Conservation (phyloP, 2,888 invertebrate genomes). For the Harpagoxenus sublaevis region DNA sequence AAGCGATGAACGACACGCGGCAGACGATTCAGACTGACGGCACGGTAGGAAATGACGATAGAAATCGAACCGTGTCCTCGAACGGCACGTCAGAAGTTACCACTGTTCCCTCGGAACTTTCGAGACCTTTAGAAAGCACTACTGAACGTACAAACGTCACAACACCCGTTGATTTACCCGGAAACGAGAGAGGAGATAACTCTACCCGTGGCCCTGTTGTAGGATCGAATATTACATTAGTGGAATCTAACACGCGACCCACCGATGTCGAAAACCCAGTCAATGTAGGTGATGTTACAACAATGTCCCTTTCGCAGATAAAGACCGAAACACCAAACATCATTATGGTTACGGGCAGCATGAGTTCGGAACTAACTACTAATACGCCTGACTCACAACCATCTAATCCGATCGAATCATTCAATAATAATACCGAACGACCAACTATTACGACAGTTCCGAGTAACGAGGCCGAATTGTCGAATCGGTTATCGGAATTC, state of each 20-base stretch:
- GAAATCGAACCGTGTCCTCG: slow-evolving; percentile 2
- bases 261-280: background rate
- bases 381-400: slow-evolving; percentile 53
- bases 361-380: slow-evolving; percentile 64
- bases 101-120: slow-evolving; percentile 43
- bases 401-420: slow-evolving; percentile 31
- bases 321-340: slow-evolving; percentile 36
- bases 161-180: slow-evolving; percentile 31
- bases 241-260: slow-evolving; percentile 10
- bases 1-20: slow-evolving; percentile 69
- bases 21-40: slow-evolving; percentile 17
- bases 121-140: slow-evolving; percentile 31
- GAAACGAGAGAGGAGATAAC: slow-evolving; percentile 10
- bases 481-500: slow-evolving; percentile 36
- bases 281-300: slow-evolving; percentile 31
- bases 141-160: slow-evolving; percentile 44
- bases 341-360: slow-evolving; percentile 32
- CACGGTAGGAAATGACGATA: slow-evolving; percentile 34
- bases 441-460: background rate
- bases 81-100: slow-evolving; percentile 31
- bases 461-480: background rate
- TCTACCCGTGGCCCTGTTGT: background rate
- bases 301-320: slow-evolving; percentile 16
- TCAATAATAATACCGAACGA: slow-evolving; percentile 1
- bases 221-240: slow-evolving; percentile 29